These are phyloP conservation scores for Pygocentrus nattereri DNA, from an alignment of 2,797 vertebrate genomes.

Conservation along the genomic window DNA sequence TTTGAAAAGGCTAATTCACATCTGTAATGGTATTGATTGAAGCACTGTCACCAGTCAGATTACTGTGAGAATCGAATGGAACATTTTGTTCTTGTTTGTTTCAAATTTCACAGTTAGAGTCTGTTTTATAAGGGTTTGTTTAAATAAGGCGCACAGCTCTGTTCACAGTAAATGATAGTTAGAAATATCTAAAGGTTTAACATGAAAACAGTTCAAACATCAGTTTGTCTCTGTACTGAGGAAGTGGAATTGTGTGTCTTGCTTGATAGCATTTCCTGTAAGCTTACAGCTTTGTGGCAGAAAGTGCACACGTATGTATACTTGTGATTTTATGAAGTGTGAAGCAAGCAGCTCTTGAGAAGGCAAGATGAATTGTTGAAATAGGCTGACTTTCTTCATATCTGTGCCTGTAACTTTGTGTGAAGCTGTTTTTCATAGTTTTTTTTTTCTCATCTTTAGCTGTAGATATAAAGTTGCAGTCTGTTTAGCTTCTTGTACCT, in stretches of 20 bases:
- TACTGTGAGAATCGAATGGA: too few relatives aligned
- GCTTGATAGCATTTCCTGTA: not conserved
- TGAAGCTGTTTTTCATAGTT: too few relatives aligned
- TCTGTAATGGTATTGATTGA: too few relatives aligned
- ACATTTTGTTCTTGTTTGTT: too few relatives aligned
- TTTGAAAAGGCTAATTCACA: too few relatives aligned
- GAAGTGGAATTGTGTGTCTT: conserved; percentile 3
- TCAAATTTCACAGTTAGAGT: too few relatives aligned
- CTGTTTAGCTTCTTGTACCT: not conserved
- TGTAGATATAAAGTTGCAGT: not conserved
- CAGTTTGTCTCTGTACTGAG: not conserved
- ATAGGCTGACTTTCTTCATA: not conserved
- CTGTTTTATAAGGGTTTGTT: too few relatives aligned
- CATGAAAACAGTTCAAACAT: not conserved
- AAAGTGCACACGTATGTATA: not conserved
- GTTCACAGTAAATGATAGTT: too few relatives aligned
- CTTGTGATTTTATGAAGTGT: not conserved
- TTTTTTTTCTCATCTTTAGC: too few relatives aligned
- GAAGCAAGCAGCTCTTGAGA: not conserved
- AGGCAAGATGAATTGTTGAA: not conserved
- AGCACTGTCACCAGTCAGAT: too few relatives aligned
- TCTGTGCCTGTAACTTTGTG: too few relatives aligned
- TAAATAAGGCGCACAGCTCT: too few relatives aligned
- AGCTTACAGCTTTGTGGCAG: not conserved
- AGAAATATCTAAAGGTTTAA: not conserved